Evolutionary conservation across 2,888 invertebrate species (phyloP), one percentile per base, ranked within the genome.

Genomic region (Drosophila histrio): DNA sequence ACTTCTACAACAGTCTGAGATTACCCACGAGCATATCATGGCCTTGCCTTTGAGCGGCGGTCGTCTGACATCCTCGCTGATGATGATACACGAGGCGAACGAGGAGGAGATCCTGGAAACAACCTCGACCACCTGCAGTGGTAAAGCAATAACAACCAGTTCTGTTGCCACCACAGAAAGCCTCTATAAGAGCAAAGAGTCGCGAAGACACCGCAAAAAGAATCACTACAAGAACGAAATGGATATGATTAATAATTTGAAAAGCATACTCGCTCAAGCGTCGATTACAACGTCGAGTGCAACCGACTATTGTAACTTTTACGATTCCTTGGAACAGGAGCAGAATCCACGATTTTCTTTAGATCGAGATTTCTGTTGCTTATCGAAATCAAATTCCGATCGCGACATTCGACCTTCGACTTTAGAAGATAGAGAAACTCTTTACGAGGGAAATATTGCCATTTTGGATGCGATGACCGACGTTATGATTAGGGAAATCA

Each of bases 31-130:
- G 15, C 72, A 81, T 54, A 68, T 77, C 26, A 44, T 26, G 11
- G 15, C 32, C 1, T n/a, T 56, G 0, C 71, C 77, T 2, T 53
- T 79, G 7, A 38, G 30, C 30, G 94, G 43, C 26, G 94, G 28
- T 8, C 61, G 44, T 2, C 44, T 57, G 17, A 7, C 67, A 6
- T 95, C 95, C 49, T 96, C 96, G 79, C 92, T 97, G 75, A 96
- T 95, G 69, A 96, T 97, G 95, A 97, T 97, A 79, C 96, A 96
- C 95, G 96, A 96, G 91, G 96, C 96, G 80, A 95, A 95, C 9
- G 96, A 96, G 91, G 96, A 96, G 22, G 66, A 77, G 79, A n/a
- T 30, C n/a, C 11, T 9, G 0, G 44, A 59, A 7, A 9, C 24
- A 6, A 15, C 11, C 5, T 19, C 8, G 0, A 5, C 26, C 3